Evolutionary conservation across 1,140 invertebrate genomes (phyloP).

Genomic region (Platorchestia sp.): DNA sequence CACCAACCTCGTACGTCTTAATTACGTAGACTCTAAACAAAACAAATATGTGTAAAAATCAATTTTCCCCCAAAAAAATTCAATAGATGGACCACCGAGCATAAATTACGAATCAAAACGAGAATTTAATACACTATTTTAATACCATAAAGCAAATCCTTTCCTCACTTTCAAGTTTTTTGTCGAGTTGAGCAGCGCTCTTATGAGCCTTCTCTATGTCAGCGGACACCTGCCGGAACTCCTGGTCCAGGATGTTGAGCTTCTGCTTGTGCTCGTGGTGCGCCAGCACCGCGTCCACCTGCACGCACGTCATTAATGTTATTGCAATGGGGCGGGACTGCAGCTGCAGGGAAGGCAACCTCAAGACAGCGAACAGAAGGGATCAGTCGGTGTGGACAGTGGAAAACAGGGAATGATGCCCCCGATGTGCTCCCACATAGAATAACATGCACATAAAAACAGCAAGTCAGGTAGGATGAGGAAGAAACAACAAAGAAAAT

Average conservation of each 20-base stretch:
- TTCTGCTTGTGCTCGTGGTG: slow-evolving; percentile 33
- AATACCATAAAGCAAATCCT: neutral
- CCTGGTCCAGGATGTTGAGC: slow-evolving; percentile 42
- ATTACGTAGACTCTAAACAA: neutral
- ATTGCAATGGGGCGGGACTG: neutral
- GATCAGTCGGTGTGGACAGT: neutral
- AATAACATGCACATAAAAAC: neutral
- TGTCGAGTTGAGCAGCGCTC: neutral
- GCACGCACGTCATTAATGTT: neutral
- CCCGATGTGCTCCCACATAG: neutral
- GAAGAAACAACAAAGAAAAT: no score
- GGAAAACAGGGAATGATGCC: no score
- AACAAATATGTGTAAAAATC: neutral
- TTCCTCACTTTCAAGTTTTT: neutral
- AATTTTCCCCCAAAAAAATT: no score
- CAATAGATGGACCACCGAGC: no score
- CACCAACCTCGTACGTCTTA: neutral
- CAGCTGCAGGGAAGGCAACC: neutral
- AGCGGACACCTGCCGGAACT: slow-evolving; percentile 21
- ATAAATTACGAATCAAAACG: no score
- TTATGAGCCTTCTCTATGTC: slow-evolving; percentile 16
- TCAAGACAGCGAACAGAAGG: neutral
- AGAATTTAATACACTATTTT: no score
- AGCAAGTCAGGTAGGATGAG: neutral
- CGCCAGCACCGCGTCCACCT: slow-evolving; percentile 26